Conservation (phyloP, 2,113 vertebrate genomes). For the Microtus oregoni region DNA sequence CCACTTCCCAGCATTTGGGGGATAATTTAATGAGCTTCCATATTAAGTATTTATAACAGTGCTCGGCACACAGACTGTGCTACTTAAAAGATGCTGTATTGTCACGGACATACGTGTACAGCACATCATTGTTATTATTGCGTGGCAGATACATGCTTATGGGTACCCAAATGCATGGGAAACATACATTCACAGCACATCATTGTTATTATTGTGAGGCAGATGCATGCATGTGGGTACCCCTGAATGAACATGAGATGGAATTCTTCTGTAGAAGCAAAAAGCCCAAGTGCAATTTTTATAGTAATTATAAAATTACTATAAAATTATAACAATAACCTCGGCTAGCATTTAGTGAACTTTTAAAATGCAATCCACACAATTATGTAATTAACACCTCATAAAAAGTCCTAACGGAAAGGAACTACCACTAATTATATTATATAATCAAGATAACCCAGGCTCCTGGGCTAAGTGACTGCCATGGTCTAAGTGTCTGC, state of each 20-base stretch:
- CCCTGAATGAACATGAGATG: neutral
- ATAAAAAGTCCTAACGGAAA: slow-evolving; percentile 22
- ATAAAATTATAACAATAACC: neutral
- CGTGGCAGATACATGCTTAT: neutral
- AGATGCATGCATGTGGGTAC: neutral
- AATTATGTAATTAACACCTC: slow-evolving; percentile 43
- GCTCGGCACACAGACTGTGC: neutral
- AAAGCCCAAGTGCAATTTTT: neutral
- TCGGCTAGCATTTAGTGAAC: slow-evolving; percentile 22
- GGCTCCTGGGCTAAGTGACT: neutral
- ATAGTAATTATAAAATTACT: neutral
- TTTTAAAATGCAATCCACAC: slow-evolving; percentile 48
- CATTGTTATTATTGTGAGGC: neutral
- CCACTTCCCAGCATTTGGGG: neutral
- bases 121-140: neutral
- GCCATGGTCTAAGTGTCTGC: neutral
- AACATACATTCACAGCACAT: neutral
- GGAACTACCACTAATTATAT: neutral
- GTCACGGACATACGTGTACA: neutral
- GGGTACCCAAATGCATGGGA: neutral
- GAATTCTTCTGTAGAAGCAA: slow-evolving; percentile 16
- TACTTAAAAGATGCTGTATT: neutral
- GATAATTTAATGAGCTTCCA: slow-evolving; percentile 47
- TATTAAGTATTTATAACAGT: slow-evolving; percentile 10
- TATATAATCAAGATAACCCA: slow-evolving; percentile 25